A percentile compares a stretch with the other conserved stretches of the same genome.
Evolutionary conservation across 1,140 invertebrate genomes (phyloP).

Genomic region (Uloborus diversus): DNA sequence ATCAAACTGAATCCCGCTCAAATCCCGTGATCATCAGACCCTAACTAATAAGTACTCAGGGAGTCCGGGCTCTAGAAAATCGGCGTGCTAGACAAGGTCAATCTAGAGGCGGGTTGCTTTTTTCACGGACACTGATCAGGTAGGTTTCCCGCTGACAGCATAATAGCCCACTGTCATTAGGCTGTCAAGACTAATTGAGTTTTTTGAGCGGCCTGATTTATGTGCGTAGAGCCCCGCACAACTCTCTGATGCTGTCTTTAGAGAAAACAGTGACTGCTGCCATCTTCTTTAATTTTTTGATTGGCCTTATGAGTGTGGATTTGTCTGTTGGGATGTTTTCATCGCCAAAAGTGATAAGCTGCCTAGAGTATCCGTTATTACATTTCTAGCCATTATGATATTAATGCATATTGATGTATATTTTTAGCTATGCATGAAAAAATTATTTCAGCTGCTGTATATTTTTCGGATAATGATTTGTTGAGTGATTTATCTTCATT

Average conservation of each 20-base stretch:
- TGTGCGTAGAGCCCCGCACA: no score
- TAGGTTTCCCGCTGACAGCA: conserved; percentile 38
- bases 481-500: no score
- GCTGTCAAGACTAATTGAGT: conserved; percentile 43
- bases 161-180: conserved; percentile 42
- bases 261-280: no score
- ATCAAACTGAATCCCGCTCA: no score
- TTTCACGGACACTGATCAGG: conserved; percentile 24
- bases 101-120: conserved; percentile 27
- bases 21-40: conserved; percentile 8
- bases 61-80: no score
- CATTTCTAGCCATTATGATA: no score
- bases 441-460: no score
- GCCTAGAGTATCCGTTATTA: not conserved
- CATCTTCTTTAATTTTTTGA: not conserved
- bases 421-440: no score
- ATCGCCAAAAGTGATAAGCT: not conserved
- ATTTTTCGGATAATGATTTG: no score
- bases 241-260: no score
- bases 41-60: conserved; percentile 32
- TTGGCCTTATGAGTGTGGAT: not conserved
- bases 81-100: conserved; percentile 43
- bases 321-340: not conserved
- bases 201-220: conserved; percentile 48
- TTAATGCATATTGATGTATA: no score